These are phyloP conservation scores for Aptenodytes patagonicus DNA, from an alignment of 2,113 vertebrate species.

Conservation along the genomic window DNA sequence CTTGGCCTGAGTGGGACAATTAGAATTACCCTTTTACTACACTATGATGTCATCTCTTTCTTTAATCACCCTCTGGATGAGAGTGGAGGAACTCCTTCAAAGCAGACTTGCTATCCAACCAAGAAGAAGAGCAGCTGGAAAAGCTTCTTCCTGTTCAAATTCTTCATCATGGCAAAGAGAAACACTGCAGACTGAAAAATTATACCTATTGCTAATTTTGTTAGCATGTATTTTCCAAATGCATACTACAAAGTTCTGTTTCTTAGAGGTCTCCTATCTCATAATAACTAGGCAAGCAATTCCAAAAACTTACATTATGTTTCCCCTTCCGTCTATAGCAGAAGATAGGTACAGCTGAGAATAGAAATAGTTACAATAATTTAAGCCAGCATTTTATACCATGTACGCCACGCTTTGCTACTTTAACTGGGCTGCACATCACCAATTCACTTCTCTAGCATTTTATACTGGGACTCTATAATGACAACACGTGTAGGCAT, in stretches of 20 bases:
- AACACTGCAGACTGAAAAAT: not conserved
- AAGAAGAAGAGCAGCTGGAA: not conserved
- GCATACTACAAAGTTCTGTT: not conserved
- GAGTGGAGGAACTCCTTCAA: not conserved
- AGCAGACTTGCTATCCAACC: not conserved
- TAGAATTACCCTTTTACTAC: not conserved
- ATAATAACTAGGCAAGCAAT: not conserved
- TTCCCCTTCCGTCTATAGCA: not conserved
- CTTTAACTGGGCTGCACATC: not conserved
- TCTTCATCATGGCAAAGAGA: not conserved
- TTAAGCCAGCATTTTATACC: not conserved
- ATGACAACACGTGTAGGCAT: accelerated
- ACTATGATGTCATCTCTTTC: not conserved
- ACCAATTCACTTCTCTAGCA: not conserved
- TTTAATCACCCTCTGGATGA: not conserved
- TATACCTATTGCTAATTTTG: not conserved
- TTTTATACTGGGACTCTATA: too few species aligned
- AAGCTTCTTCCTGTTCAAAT: not conserved
- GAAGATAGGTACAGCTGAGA: not conserved
- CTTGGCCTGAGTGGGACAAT: not conserved
- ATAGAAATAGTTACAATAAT: not conserved
- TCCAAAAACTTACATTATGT: not conserved
- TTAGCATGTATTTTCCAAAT: not conserved
- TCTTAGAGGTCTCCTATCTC: not conserved
- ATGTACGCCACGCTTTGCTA: not conserved